Base-by-base conservation (phyloP, 1,140 invertebrate species). In the Drosophila nikananu region DNA sequence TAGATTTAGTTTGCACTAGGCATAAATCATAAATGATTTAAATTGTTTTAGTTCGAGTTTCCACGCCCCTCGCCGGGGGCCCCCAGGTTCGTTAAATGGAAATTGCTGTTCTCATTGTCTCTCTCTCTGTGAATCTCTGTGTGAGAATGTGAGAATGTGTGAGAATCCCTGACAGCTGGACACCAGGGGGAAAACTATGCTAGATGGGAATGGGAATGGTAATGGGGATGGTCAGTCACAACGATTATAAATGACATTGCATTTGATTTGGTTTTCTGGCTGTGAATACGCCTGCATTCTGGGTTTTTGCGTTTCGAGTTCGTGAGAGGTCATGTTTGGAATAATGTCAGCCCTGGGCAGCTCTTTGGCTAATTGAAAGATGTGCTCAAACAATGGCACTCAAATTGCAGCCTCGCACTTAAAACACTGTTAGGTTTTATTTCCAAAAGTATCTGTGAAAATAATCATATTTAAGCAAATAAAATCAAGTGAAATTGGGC, bases 211-310 rank as follows among this genome's bases (percentile, higher is more conserved):
- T 46, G 23, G 19, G 39, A 21, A 3, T 44, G 44, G 39, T 19
- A 0, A 27, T 65, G 48, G 41, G 52, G 58, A 77, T 68, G 55
- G 55, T 60, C 65, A 77, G 52, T 51, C 73, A 57, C 78, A 89
- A 90, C 86, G 81, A 90, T 90, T 90, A 90, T 86, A 90, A 90
- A 90, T 90, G 86, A 90, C 79, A 90, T 84, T 90, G 86, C 75
- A 59, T 90, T 68, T 79, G 70, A 72, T 81, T 86, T 78, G 58
- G 55, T 49, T 65, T 41, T 68, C 65, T 35, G 60, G 10, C 55
- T 64, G 42, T 90, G 78, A 90, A 90, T 90, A 70, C 12, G 71
- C 86, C 86, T 86, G 86, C 81, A 90, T 90, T 68, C 80, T 83
- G 73, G 80, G 73, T 58, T 48, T 37, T 35, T 37, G 41, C 58